Evolutionary conservation across 2,797 vertebrate species (phyloP), one percentile per base, ranked within the genome.

Genomic region (Bovichtus diacanthus): DNA sequence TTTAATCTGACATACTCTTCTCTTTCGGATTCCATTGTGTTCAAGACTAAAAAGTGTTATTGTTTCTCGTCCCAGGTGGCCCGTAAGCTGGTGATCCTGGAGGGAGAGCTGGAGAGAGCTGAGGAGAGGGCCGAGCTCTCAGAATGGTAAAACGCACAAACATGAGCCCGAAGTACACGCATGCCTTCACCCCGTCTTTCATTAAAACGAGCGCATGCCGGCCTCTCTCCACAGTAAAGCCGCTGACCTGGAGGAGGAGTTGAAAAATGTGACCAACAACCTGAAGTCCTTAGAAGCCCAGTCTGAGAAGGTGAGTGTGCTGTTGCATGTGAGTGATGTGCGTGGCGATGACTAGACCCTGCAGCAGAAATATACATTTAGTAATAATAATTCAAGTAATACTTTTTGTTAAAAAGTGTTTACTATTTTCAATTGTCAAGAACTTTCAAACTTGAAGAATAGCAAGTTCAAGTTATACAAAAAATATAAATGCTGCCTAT

Each of bases 251-350:
- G 98, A 99, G 86, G 98, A 99, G 89, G 98, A 99, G 83, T 90
- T 99, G 69, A 99, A 99, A 94, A 99, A 99, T 1, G 97, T 99
- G 90, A 99, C 98, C 39, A 99, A 99, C 95, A 99, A 99, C 90
- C 95, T 99, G 78, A 99, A 99, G 85, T 99, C 98, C 8, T 93
- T 99, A 76, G 98, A 99, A 94, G 98, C 98, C 78, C 97, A 97
- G 13, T 96, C 98, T 51, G 98, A 99, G 92, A 99, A 99, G 96
- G 98, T 98, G 59, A 91, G 10, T 31, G 10, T 19, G 12, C 6
- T 16, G 31, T 36, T 21, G 15, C 23, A 13, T 23, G 4, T 41
- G 38, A 43, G n/a, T 6, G 0, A 54, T 6, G 6, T n/a, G 50
- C 13, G n/a, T 15, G 23, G 15, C 9, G 25, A 36, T 49, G 31